Evolutionary conservation across 2,113 vertebrate species (phyloP).

Genomic region (Morphnarchus princeps): DNA sequence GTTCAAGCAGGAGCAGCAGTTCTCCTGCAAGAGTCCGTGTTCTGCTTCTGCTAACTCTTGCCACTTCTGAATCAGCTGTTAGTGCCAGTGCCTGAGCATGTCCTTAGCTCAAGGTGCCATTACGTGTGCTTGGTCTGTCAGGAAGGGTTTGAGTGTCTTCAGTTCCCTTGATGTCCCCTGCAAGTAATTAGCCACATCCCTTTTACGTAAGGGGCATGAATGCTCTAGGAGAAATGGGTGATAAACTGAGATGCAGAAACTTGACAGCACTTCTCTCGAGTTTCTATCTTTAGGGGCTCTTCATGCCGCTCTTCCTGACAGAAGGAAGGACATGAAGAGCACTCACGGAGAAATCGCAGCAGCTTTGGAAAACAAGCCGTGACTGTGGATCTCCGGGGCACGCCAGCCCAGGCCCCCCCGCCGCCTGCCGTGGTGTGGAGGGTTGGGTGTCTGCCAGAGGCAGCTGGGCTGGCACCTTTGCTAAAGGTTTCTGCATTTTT

Average conservation of each 20-base stretch:
- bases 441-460: too few species aligned
- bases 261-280: neutral
- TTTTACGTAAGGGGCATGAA: neutral
- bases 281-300: neutral
- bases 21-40: neutral
- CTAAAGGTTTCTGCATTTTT: neutral
- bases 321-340: neutral
- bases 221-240: neutral
- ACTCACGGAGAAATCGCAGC: rapidly evolving
- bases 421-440: too few species aligned
- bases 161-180: neutral
- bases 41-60: neutral
- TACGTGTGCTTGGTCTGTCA: rapidly evolving
- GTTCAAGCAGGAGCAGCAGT: neutral
- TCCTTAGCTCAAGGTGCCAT: neutral
- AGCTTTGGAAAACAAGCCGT: rapidly evolving
- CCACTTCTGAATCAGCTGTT: rapidly evolving
- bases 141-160: neutral
- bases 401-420: rapidly evolving
- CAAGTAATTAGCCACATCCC: neutral
- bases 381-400: neutral
- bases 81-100: rapidly evolving
- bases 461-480: neutral
- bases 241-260: neutral
- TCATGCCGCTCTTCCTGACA: neutral